phyloP scores from a whole-genome alignment of 2,797 vertebrate species.

The Loris lydekkerianus region DNA sequence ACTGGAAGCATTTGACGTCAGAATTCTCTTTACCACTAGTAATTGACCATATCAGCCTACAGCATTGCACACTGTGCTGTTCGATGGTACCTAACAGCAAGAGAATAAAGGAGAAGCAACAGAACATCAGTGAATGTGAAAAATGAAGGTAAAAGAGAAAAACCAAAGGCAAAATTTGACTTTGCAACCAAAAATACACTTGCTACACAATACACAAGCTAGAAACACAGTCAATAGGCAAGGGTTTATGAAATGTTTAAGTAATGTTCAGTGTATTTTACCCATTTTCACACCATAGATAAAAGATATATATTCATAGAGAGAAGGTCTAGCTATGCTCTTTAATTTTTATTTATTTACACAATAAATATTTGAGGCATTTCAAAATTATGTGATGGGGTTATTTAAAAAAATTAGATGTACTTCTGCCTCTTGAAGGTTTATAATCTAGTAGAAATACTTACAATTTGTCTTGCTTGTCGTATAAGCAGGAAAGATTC shows the following conservation, averaged over 20 bases:
- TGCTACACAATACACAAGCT: neutral
- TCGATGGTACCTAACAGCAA: neutral
- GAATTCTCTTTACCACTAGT: neutral
- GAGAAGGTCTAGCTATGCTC: neutral
- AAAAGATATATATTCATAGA: neutral
- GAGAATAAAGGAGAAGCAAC: neutral
- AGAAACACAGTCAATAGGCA: neutral
- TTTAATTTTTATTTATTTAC: slow-evolving; percentile 15
- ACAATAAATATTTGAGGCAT: slow-evolving; percentile 8
- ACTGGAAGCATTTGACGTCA: slow-evolving; percentile 13
- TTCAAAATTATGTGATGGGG: slow-evolving; percentile 22
- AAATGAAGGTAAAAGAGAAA: slow-evolving; percentile 17
- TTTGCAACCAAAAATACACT: neutral
- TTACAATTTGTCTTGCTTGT: neutral
- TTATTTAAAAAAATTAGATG: neutral
- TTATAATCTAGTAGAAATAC: slow-evolving; percentile 45
- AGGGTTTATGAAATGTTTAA: neutral
- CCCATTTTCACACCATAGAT: neutral
- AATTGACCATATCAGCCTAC: neutral
- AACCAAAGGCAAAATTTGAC: neutral
- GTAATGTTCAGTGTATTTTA: neutral
- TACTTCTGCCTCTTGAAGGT: neutral
- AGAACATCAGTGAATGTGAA: neutral
- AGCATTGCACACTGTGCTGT: neutral
- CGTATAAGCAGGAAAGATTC: slow-evolving; percentile 14